Evolutionary conservation across 1,140 invertebrate genomes (phyloP), one percentile per base, ranked within the genome.

Genomic region (Conus ventricosus): DNA sequence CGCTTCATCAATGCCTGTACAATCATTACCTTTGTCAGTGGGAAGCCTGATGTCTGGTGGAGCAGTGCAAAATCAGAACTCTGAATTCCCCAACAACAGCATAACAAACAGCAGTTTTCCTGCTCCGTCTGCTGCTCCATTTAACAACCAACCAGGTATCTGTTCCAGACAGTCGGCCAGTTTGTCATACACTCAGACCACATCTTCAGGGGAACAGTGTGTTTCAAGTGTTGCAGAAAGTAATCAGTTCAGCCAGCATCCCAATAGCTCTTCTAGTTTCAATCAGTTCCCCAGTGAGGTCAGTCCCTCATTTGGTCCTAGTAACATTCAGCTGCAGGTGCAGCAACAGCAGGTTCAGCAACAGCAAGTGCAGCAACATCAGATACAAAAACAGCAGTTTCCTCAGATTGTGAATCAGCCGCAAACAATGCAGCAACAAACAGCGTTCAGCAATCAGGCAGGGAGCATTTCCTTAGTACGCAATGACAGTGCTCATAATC

Each of bases 281-380:
- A 78, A 55, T n/a, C 85, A 87, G 85, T 78, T 87, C 25, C 51
- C 71, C 0, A 78, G 25, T 55, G 20, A 60, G 5, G 25, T 17
- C 23, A 60, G 25, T 3, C n/a, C 82, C n/a, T 8, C 76, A 27
- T 82, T 82, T 71, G 53, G 63, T 81, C 80, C 11, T 55, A 88
- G 20, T 51, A 60, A 17, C 60, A 82, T 57, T 78, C 87, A 88
- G 78, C 53, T 57, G 27, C 87, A 51, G 2, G 13, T 81, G 51
- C 39, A 81, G 86, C 81, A 85, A 54, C 84, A 85, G 20, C 88
- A 82, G 20, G n/a, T 55, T 10, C 75, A 88, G 15, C 87, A 88
- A 54, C 87, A 88, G 25, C 82, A 51, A 78, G 71, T 80, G 54
- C 85, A 75, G 20, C 54, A 87, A 51, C 85, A 71, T 20, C 85